phyloP scores from a whole-genome alignment of 2,797 vertebrate species.

The Diplodus puntazzo region DNA sequence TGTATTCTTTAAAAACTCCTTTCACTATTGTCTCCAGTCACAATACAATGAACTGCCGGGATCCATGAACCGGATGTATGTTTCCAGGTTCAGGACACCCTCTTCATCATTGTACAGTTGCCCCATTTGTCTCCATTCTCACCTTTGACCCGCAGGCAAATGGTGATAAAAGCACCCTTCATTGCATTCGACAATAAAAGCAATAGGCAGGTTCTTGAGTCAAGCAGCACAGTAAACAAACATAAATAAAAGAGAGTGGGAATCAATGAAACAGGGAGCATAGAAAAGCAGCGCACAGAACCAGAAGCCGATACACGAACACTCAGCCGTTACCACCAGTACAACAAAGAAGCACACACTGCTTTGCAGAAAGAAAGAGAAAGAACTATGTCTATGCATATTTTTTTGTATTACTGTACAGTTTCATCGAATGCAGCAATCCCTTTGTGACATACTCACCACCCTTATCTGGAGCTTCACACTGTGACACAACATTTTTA shows the following conservation, averaged over 20 bases:
- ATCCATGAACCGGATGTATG: conserved; percentile 60
- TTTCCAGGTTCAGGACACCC: conserved; percentile 63
- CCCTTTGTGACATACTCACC: conserved; percentile 1
- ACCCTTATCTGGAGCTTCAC: not conserved
- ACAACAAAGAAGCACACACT: conserved; percentile 33
- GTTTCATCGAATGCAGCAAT: conserved; percentile 9
- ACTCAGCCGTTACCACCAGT: conserved; percentile 38
- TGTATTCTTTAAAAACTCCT: conserved; percentile 31
- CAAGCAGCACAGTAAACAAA: conserved; percentile 81
- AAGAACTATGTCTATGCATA: conserved; percentile 13
- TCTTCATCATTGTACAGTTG: conserved; percentile 79
- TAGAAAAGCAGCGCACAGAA: conserved; percentile 62
- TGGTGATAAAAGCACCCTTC: conserved; percentile 88
- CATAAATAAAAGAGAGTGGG: conserved; percentile 82
- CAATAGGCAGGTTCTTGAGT: conserved; percentile 83
- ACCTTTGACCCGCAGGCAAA: conserved; percentile 85
- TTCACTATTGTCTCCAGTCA: conserved; percentile 25
- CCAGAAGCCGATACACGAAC: conserved; percentile 46
- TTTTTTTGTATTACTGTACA: conserved; percentile 3
- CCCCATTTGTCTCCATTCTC: conserved; percentile 85
- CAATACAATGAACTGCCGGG: conserved; percentile 39
- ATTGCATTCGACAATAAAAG: conserved; percentile 85
- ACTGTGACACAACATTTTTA: not conserved
- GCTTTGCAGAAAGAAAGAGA: conserved; percentile 21
- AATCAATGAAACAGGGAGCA: conserved; percentile 80